Base-by-base conservation (phyloP, 2,888 invertebrate species). In the Eucera pruinosa region DNA sequence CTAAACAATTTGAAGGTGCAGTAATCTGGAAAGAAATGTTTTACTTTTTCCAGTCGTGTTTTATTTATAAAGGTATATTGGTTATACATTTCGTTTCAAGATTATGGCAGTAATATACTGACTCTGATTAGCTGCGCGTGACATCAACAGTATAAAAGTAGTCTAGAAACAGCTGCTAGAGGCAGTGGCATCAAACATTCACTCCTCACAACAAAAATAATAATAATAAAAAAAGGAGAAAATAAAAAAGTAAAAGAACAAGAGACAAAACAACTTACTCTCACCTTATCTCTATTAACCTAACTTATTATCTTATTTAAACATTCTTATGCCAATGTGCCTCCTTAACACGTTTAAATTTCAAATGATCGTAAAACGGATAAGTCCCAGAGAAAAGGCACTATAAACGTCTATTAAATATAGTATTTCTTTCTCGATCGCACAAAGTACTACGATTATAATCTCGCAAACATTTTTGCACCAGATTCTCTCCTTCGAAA, bases 1-100 rank as follows among this genome's bases (percentile, higher is more conserved):
- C n/a, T n/a, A n/a, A n/a, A n/a, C n/a, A n/a, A n/a, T n/a, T n/a
- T n/a, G n/a, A n/a, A n/a, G n/a, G n/a, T n/a, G 6, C n/a, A n/a
- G 18, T 13, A 45, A 55, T 23, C 2, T 13, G n/a, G 20, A 33
- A 48, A 7, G 15, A 6, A 7, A 36, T 9, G 2, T 13, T 30
- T 70, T 58, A 78, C 69, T 50, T 58, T 84, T 82, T 80, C n/a
- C 68, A 68, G 50, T 86, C 75, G 70, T 79, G 68, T 84, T 90
- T 91, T 90, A 91, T 91, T 91, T 91, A 91, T 90, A 90, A 91
- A 91, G 91, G 87, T 90, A 89, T 88, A 87, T 84, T 85, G 90
- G 87, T 87, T 89, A 90, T 90, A 91, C 90, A 89, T 89, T 84
- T 86, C 84, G 85, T 87, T 86, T 87, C 77, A 88, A 87, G 83